phyloP scores from a whole-genome alignment of 1,140 invertebrate genomes.

The Hyles vespertilio region DNA sequence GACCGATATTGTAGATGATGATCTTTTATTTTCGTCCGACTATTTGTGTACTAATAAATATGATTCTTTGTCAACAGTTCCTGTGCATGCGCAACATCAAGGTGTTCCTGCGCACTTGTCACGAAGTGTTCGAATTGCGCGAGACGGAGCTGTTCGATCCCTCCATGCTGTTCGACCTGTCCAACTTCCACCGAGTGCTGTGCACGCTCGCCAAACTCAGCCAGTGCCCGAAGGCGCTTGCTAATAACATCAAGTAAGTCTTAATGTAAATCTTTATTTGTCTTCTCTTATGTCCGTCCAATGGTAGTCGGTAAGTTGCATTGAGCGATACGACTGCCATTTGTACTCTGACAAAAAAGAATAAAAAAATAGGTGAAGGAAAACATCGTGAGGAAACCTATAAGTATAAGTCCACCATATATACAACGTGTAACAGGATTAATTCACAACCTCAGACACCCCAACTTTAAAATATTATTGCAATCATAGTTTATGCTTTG shows the following conservation, averaged over 20 bases:
- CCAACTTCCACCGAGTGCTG: constrained; percentile 94
- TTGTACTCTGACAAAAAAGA: no score
- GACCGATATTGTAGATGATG: not conserved
- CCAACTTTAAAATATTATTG: no score
- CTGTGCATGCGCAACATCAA: constrained; percentile 96
- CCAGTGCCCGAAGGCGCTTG: constrained; percentile 82
- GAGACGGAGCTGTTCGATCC: constrained; percentile 95
- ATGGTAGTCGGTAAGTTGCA: no score
- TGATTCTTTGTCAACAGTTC: constrained; percentile 82
- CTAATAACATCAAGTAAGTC: constrained; percentile 84
- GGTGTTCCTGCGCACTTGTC: constrained; percentile 91
- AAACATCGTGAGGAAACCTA: no score
- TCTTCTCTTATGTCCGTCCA: no score
- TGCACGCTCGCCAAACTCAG: constrained; percentile 93
- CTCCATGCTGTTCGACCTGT: constrained; percentile 93
- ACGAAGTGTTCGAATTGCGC: constrained; percentile 86
- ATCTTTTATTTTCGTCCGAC: not conserved
- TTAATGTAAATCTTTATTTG: no score
- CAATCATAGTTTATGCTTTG: no score
- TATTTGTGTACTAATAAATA: not conserved
- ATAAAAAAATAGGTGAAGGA: no score
- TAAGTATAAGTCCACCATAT: no score
- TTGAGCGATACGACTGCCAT: no score
- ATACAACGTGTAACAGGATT: no score
- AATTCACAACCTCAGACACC: no score